A percentile compares a stretch with the other conserved stretches of the same genome.
Evolutionary conservation across 2,113 vertebrate species (phyloP).

Genomic region (Beaufortia kweichowensis): DNA sequence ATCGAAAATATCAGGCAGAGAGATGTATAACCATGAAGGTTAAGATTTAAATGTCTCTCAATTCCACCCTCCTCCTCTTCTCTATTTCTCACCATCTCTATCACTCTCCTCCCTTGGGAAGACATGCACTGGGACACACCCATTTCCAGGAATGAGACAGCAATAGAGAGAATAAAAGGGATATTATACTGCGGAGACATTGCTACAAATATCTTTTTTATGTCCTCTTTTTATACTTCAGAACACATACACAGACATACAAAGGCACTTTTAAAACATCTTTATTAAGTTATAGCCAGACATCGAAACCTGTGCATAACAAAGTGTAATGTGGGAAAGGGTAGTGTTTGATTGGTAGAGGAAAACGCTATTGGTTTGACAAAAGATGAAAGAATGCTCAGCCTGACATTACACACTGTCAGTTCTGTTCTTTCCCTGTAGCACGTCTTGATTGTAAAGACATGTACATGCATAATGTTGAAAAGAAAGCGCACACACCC

Average conservation of each 20-base stretch:
- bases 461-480: background rate
- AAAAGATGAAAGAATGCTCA: conserved; percentile 18
- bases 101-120: conserved; percentile 16
- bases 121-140: background rate
- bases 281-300: background rate
- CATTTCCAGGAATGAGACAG: conserved; percentile 7
- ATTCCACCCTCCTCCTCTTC: background rate
- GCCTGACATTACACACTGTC: conserved; percentile 12
- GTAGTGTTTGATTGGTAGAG: conserved; percentile 14
- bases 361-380: conserved; percentile 20
- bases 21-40: background rate
- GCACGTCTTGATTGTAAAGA: conserved; percentile 27
- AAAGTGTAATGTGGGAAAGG: background rate
- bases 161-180: no score
- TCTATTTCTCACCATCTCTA: background rate
- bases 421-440: conserved; percentile 12
- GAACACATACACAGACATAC: no score
- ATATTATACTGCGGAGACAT: no score
- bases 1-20: background rate
- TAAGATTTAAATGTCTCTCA: background rate
- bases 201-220: no score
- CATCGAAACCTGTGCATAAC: background rate
- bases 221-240: background rate
- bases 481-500: background rate
- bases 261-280: no score